phyloP scores from a whole-genome alignment of 1,140 invertebrate genomes.

The Cyphomyrmex costatus region DNA sequence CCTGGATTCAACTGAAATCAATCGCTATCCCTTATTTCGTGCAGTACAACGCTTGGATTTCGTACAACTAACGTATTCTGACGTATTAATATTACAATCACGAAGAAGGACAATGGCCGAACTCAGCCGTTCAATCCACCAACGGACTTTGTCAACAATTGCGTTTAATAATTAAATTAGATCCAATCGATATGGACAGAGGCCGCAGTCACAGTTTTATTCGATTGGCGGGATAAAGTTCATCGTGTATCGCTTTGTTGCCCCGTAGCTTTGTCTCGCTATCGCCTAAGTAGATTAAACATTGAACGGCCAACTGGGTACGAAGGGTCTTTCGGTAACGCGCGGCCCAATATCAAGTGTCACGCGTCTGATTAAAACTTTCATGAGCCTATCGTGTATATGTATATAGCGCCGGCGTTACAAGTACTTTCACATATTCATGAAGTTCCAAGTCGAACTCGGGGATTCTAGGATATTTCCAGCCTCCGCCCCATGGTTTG shows the following conservation, averaged over 20 bases:
- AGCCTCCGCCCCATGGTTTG: constrained; percentile 36
- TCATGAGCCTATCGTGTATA: constrained; percentile 19
- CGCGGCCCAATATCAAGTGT: constrained; percentile 46
- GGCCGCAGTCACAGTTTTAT: constrained; percentile 25
- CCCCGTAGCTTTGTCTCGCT: constrained; percentile 25
- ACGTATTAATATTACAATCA: constrained; percentile 46
- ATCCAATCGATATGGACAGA: constrained; percentile 30
- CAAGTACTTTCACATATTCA: constrained; percentile 54
- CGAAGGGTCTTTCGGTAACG: constrained; percentile 34
- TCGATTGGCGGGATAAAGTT: constrained; percentile 48
- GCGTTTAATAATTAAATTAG: constrained; percentile 53
- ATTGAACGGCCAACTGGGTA: constrained; percentile 34
- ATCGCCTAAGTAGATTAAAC: constrained; percentile 57
- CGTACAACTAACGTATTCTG: not conserved
- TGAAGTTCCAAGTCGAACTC: constrained; percentile 57
- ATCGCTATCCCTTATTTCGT: not conserved
- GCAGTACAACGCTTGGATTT: not conserved
- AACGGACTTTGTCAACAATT: not conserved
- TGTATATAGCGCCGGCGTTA: constrained; percentile 28
- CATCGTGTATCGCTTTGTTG: constrained; percentile 34
- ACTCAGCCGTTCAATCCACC: not conserved
- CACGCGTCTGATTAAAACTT: constrained; percentile 64
- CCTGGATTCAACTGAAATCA: constrained; percentile 4
- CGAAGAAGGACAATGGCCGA: not conserved
- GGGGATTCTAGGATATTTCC: constrained; percentile 37